Percentiles rank a stretch among this genome's conserved stretches.
These are phyloP conservation scores for Caenorhabditis macrosperma DNA, from an alignment of 2,888 invertebrate species.

Conservation along the genomic window DNA sequence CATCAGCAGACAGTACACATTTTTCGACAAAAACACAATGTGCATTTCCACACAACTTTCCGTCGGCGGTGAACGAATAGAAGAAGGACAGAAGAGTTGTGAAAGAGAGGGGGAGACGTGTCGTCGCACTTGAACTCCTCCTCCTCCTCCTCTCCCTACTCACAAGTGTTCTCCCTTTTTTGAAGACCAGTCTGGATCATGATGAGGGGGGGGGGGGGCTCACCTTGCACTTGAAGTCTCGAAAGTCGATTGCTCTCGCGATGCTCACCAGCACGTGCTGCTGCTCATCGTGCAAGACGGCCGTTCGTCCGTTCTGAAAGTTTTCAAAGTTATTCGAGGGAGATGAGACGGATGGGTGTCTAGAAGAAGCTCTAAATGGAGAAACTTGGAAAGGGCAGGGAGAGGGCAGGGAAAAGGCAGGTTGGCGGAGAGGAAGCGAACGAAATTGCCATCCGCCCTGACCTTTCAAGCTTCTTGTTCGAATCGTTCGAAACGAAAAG, in stretches of 20 bases:
- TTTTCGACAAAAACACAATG: neutral
- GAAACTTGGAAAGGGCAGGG: neutral
- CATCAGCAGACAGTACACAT: neutral
- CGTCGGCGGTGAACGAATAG: neutral
- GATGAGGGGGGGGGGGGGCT: too few species aligned
- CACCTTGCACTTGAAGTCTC: slow-evolving; percentile 76
- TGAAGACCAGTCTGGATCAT: slow-evolving; percentile 27
- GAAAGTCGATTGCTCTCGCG: slow-evolving; percentile 73
- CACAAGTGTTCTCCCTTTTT: slow-evolving; percentile 25
- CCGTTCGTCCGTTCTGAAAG: slow-evolving; percentile 76
- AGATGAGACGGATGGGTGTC: neutral
- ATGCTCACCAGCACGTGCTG: slow-evolving; percentile 70
- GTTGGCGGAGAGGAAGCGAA: neutral
- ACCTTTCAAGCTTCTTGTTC: neutral
- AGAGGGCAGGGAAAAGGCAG: too few species aligned
- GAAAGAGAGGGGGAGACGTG: slow-evolving; percentile 13
- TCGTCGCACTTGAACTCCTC: slow-evolving; percentile 44
- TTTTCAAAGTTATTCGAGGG: neutral
- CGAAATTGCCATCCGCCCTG: neutral
- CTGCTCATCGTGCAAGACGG: slow-evolving; percentile 70
- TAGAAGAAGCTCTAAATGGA: neutral
- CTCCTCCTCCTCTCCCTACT: too few species aligned
- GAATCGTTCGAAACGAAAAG: too few species aligned
- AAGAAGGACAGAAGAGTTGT: neutral
- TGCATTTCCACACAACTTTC: neutral